These are phyloP conservation scores for Stenolophus ochropezus DNA, from an alignment of 2,888 invertebrate genomes.

Conservation along the genomic window DNA sequence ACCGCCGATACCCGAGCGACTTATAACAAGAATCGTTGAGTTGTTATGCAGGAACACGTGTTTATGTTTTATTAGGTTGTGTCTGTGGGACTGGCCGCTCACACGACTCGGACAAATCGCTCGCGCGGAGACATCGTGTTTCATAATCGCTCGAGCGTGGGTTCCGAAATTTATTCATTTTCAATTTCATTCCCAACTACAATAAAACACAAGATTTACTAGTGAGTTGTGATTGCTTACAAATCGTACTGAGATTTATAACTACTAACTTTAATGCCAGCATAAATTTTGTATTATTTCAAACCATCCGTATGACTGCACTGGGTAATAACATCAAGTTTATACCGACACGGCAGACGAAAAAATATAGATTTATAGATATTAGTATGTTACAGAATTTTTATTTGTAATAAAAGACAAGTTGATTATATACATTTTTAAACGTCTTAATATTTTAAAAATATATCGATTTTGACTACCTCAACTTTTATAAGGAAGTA, in stretches of 20 bases:
- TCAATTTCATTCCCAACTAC: constrained; percentile 18
- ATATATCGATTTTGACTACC: no score
- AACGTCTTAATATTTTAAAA: no score
- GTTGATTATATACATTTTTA: no score
- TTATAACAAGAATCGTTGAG: constrained; percentile 22
- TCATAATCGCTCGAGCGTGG: constrained; percentile 31
- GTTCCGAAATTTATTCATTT: constrained; percentile 39
- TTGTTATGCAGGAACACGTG: constrained; percentile 37
- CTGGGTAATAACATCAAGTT: no score
- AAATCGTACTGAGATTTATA: constrained; percentile 22
- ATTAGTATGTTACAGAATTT: no score
- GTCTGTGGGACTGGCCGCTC: constrained; percentile 1
- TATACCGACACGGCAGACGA: no score
- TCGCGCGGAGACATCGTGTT: constrained; percentile 28
- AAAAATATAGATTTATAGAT: no score
- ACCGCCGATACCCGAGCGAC: constrained; percentile 13
- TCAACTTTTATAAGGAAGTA: no score
- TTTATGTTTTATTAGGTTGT: constrained; percentile 40
- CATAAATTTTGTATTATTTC: constrained; percentile 24
- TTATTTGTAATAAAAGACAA: no score
- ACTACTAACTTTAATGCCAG: not conserved
- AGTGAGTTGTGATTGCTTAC: constrained; percentile 30
- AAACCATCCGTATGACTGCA: not conserved
- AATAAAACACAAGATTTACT: constrained; percentile 36
- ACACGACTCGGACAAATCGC: not conserved